Evolutionary conservation across 2,888 invertebrate species (phyloP).

Genomic region (Diabrotica balteata): DNA sequence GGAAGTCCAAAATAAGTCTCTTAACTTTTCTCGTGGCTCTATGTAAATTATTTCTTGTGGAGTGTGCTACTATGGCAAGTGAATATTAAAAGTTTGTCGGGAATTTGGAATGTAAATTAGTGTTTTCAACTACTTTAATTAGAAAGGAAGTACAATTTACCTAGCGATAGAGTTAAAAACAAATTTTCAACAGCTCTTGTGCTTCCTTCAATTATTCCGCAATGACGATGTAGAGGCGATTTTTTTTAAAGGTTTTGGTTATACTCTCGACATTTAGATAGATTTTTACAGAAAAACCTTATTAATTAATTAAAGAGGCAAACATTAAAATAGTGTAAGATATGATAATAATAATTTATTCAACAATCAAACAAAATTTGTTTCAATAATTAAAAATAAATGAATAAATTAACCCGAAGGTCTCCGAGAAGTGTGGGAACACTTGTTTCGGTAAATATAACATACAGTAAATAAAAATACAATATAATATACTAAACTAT

Average conservation of each 20-base stretch:
- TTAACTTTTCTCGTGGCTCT: conserved; percentile 35
- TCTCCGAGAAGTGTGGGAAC: too few species aligned
- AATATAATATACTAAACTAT: too few species aligned
- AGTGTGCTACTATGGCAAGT: conserved; percentile 36
- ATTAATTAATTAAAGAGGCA: neutral
- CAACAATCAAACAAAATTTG: too few species aligned
- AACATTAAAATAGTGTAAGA: neutral
- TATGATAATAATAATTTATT: too few species aligned
- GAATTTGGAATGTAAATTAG: conserved; percentile 44
- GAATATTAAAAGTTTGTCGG: conserved; percentile 43
- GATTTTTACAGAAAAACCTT: too few species aligned
- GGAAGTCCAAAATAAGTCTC: conserved; percentile 31
- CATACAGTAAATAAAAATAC: too few species aligned
- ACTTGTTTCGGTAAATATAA: too few species aligned
- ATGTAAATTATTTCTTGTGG: conserved; percentile 43
- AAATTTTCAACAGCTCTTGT: conserved; percentile 29
- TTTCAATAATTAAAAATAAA: too few species aligned
- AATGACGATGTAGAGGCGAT: neutral
- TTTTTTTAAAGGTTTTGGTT: neutral
- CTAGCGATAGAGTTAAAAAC: conserved; percentile 35
- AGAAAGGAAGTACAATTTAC: conserved; percentile 32
- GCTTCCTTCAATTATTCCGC: conserved; percentile 14
- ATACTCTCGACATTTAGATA: neutral
- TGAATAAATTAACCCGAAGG: too few species aligned
- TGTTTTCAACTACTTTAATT: conserved; percentile 37